Evolutionary conservation across 2,888 invertebrate species (phyloP).

Genomic region (Standfussiana lucernea): DNA sequence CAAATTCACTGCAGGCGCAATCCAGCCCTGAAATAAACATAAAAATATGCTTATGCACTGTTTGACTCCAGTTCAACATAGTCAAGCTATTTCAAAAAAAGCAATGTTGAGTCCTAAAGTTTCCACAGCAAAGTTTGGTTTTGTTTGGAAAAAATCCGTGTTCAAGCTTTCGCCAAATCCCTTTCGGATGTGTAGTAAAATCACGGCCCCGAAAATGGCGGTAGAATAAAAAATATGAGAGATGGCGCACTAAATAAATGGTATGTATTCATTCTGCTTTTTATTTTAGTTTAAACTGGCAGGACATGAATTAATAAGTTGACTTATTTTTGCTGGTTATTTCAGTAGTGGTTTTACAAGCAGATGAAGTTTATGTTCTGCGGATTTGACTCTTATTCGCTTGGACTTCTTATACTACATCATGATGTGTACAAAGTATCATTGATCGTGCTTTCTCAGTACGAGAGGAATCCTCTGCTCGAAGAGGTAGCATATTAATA

Average conservation of each 20-base stretch:
- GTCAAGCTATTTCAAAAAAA: constrained; percentile 33
- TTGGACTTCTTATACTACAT: neutral
- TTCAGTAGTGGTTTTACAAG: neutral
- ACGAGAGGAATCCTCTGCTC: neutral
- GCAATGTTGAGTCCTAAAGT: constrained; percentile 49
- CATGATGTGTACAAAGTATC: neutral
- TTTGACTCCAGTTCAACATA: constrained; percentile 68
- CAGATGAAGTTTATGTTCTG: neutral
- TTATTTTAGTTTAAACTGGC: constrained; percentile 10
- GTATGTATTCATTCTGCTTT: constrained; percentile 22
- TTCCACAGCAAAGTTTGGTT: constrained; percentile 54
- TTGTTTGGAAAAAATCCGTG: constrained; percentile 54
- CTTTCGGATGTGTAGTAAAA: constrained; percentile 70
- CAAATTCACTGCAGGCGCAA: constrained; percentile 81
- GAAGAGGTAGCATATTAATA: too few species aligned
- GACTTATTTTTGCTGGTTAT: neutral
- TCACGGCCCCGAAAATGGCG: constrained; percentile 59
- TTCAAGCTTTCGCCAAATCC: constrained; percentile 72
- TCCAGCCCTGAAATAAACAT: constrained; percentile 77
- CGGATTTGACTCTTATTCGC: neutral
- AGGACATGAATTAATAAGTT: neutral
- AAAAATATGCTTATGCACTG: constrained; percentile 78
- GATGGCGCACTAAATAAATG: constrained; percentile 17
- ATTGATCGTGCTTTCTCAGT: neutral
- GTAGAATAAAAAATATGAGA: constrained; percentile 16